Base-by-base conservation (phyloP, 2,113 vertebrate species). In the Leptobrachium ailaonicum region DNA sequence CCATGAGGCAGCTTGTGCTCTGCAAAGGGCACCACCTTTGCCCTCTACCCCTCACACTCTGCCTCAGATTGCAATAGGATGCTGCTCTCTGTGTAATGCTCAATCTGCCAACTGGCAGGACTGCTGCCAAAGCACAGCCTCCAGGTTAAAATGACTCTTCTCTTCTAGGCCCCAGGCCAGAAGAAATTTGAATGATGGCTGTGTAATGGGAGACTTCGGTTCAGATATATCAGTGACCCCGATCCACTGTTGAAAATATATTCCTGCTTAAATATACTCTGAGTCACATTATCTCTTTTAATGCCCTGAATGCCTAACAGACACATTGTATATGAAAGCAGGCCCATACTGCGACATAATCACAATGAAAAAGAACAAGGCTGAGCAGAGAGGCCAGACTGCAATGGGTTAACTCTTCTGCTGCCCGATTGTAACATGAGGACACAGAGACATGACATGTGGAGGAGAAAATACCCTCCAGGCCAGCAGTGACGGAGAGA, bases 131-230 rank as follows among this genome's bases (percentile, higher is more conserved):
- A 45, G 50, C 60, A 60, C n/a, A 72, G 58, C 45, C 69, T 79
- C 63, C 69, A 73, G 77, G 77, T 72, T 79, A 79, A 79, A 72
- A 73, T 79, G 77, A 66, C 70, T 78, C 76, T 53, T 54, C 43
- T 72, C 42, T 73, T 79, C 70, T 79, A 72, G 70, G 77, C 77
- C 77, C 71, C 7, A 79, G 71, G 77, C 77, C 77, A 79, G 70
- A 50, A 32, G 41, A 3, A 74, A 20, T 60, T 40, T 77, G 75
- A 77, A 77, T 69, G 75, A 77, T 69, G 53, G 67, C 66, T 69
- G 50, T 76, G 75, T 77, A 58, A 79, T 8, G 40, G 60, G 60
- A 79, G 14, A 32, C 69, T n/a, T 44, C 60, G 41, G 60, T 8
- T 66, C 6, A 64, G 60, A 50, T 79, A 56, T 20, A 64, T 71